A percentile compares a stretch with the other conserved stretches of the same genome.
phyloP scores from a whole-genome alignment of 1,140 invertebrate species.

The Drosophila saltans region DNA sequence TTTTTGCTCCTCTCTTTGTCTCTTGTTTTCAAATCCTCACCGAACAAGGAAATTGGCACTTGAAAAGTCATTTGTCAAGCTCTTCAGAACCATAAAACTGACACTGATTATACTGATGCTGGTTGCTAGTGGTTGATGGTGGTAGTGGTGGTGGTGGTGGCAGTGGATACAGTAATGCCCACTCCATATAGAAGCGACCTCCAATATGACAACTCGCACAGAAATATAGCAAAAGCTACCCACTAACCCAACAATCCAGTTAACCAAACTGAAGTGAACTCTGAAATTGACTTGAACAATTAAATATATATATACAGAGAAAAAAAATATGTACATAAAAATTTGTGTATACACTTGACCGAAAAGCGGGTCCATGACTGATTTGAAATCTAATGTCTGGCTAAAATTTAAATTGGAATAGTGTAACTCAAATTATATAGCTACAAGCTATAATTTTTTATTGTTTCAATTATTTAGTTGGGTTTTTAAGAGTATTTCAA shows the following conservation, averaged over 20 bases:
- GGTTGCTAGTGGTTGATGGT: background rate
- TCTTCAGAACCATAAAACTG: constrained; percentile 18
- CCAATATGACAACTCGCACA: background rate
- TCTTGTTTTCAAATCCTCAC: constrained; percentile 14
- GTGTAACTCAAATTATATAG: too few relatives aligned
- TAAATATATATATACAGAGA: constrained; percentile 1
- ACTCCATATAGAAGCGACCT: constrained; percentile 7
- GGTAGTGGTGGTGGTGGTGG: background rate
- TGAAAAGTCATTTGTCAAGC: constrained; percentile 24
- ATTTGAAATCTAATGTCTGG: too few relatives aligned
- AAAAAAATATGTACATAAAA: background rate
- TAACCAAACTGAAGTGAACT: constrained; percentile 21
- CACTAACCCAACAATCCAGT: constrained; percentile 18
- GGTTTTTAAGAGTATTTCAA: background rate
- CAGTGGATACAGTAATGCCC: constrained; percentile 1
- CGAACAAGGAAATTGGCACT: constrained; percentile 22
- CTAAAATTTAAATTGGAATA: too few relatives aligned
- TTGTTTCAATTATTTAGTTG: too few relatives aligned
- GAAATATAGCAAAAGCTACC: background rate
- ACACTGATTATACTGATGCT: constrained; percentile 21
- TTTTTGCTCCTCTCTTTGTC: constrained; percentile 27
- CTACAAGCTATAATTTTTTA: too few relatives aligned
- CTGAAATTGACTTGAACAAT: constrained; percentile 18
- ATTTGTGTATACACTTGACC: too few relatives aligned
- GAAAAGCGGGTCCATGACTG: too few relatives aligned